Base-by-base conservation (phyloP, 2,888 invertebrate genomes). In the Ectemnius cavifrons region DNA sequence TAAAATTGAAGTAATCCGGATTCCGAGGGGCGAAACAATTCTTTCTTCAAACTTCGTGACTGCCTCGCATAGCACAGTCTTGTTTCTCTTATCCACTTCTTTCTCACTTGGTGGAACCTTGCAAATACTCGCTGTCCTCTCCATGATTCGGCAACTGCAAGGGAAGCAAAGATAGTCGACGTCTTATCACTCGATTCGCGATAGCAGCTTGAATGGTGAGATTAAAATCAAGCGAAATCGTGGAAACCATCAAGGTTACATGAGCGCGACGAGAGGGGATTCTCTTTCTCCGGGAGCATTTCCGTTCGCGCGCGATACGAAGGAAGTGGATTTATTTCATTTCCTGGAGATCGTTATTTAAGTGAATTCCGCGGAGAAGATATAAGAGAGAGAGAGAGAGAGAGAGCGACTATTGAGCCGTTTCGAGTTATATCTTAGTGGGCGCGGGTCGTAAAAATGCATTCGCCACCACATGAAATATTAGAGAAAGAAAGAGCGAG, bases 381-480 rank as follows among this genome's bases (percentile, higher is more conserved):
- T 52, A 4, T 6, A 13, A 18, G 58, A 20, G 20, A 23, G 6
- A 8, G 8, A 20, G 11, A 20, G 20, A 20, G 18, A 23, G 8
- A 46, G 56, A 47, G 62, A 14, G 16, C 62, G 52, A 64, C 47
- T 61, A 70, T 73, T 63, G 70, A 66, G 46, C 66, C 63, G 65
- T 52, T 63, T 70, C 70, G 14, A 52, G 70, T 61, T 71, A 71
- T 74, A 67, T 59, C 67, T 59, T 23, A 62, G 52, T 47, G 58
- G 20, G 37, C 37, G 37, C 37, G 58, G 62, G 71, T 75, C 67
- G 71, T 62, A 71, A 64, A 73, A 73, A 67, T 70, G 73, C 79
- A 73, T 79, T 80, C 72, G 69, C 78, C 64, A 61, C 45, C 60
- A 59, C 45, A 18, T 77, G 75, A 80, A 72, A 69, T 81, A 80